Conservation (phyloP, 1,140 invertebrate genomes). For the Scaptomyza pallida region DNA sequence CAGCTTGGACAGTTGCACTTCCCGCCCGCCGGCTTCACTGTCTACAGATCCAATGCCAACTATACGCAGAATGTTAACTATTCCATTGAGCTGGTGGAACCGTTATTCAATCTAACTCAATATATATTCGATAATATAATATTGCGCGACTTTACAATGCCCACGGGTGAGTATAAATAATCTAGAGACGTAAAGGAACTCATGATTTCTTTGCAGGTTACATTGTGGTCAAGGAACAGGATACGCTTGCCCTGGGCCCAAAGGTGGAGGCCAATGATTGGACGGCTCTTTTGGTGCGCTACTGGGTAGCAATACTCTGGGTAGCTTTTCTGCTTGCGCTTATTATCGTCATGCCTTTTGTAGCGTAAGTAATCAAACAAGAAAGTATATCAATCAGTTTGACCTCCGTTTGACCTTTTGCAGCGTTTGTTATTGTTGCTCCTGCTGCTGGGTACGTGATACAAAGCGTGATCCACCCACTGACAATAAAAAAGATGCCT, state of each 20-base stretch:
- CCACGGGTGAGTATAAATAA: constrained; percentile 4
- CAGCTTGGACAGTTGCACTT: constrained; percentile 39
- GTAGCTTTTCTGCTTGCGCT: constrained; percentile 86
- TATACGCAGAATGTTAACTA: constrained; percentile 23
- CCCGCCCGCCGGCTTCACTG: constrained; percentile 28
- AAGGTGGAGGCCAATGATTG: constrained; percentile 85
- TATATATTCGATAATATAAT: constrained; percentile 39
- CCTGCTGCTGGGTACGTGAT: constrained; percentile 92
- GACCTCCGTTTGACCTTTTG: constrained; percentile 14
- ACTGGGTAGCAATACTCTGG: constrained; percentile 86
- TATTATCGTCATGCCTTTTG: constrained; percentile 87
- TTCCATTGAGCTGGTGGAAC: constrained; percentile 27
- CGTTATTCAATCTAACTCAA: constrained; percentile 55
- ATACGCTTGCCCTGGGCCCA: constrained; percentile 68
- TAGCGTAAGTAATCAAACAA: constrained; percentile 84
- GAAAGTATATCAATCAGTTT: not conserved
- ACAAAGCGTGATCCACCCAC: constrained; percentile 89
- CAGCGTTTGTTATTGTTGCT: constrained; percentile 92
- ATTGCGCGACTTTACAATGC: constrained; percentile 24
- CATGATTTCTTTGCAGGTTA: constrained; percentile 54
- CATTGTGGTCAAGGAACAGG: constrained; percentile 46
- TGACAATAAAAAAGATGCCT: constrained; percentile 92
- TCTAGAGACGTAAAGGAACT: not conserved
- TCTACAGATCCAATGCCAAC: constrained; percentile 24
- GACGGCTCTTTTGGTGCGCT: constrained; percentile 86